Evolutionary conservation across 1,140 invertebrate genomes (phyloP), one percentile per base, ranked within the genome.

Genomic region (Epicauta chinensis): DNA sequence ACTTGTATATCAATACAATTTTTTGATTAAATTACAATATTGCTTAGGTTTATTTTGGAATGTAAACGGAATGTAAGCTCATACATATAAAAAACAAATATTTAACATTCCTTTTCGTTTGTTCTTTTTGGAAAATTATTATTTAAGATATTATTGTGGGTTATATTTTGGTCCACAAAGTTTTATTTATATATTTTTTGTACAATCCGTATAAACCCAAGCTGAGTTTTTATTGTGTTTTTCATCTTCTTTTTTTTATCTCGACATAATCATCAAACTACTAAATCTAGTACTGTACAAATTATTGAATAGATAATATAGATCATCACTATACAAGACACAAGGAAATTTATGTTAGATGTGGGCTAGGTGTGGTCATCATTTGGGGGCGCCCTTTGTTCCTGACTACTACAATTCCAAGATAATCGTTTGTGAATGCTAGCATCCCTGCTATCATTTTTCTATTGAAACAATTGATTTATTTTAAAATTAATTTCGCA

Each of bases 361-460:
- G 59, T 62, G 60, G 62, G 65, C 65, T 67, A 67, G 59, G 65
- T 66, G 53, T 62, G 62, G 59, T 67, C 63, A 53, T 64, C 62
- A 40, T 53, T 54, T 34, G 55, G 62, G 55, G n/a, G n/a, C n/a
- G 55, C 52, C 47, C 56, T 46, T 52, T 61, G 57, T 34, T 61
- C 55, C 41, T 63, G 56, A 53, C 58, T 66, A 57, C 76, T 77
- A 56, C 75, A 80, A 66, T 84, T 82, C 81, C 80, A 83, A 10
- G 81, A 83, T 11, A 83, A 67, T 16, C 81, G 70, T 69, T 84
- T 84, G 61, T 83, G 77, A 51, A 84, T 83, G 45, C 71, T 75
- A 15, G 73, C 68, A 67, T 83, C 81, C 63, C 67, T 68, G 36
- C 59, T 68, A 63, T 75, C 74, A 61, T 75, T 73, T 65, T 76